Percentiles rank a stretch among this genome's conserved stretches.
Conservation (phyloP, 2,888 invertebrate genomes). For the Celastrina argiolus region DNA sequence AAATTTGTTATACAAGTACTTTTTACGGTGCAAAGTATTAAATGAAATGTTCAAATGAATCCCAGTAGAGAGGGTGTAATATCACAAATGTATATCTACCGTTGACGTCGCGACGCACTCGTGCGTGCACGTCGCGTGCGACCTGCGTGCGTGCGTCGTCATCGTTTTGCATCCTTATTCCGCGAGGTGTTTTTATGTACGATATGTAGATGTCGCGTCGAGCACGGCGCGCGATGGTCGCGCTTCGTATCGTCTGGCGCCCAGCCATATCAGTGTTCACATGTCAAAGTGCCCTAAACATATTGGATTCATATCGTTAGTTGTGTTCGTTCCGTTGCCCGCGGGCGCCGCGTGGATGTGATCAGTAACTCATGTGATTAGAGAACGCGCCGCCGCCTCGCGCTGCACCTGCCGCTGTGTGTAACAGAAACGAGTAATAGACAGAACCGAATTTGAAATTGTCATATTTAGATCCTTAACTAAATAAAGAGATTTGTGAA, state of each 20-base stretch:
- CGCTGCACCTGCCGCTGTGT: slow-evolving; percentile 20
- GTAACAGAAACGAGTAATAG: too few species aligned
- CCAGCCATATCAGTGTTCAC: slow-evolving; percentile 22
- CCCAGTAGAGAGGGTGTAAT: neutral
- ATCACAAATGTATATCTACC: neutral
- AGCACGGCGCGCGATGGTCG: neutral
- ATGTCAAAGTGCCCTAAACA: slow-evolving; percentile 42
- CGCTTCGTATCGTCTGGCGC: neutral
- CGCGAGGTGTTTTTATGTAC: neutral
- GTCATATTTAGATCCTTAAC: too few species aligned
- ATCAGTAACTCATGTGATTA: slow-evolving; percentile 33
- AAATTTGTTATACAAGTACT: neutral
- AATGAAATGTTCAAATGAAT: neutral
- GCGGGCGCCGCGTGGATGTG: slow-evolving; percentile 24
- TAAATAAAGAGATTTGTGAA: too few species aligned
- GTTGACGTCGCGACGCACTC: neutral
- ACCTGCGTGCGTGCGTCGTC: neutral
- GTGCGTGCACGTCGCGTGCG: neutral
- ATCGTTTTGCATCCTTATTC: neutral
- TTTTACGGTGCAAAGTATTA: neutral
- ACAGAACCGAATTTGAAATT: too few species aligned
- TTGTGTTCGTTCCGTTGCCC: slow-evolving; percentile 19
- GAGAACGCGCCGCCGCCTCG: slow-evolving; percentile 27
- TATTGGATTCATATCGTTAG: slow-evolving; percentile 59
- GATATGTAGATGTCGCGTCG: neutral